phyloP scores from a whole-genome alignment of 1,140 invertebrate species.

The Aphaenogaster ashmeadi region DNA sequence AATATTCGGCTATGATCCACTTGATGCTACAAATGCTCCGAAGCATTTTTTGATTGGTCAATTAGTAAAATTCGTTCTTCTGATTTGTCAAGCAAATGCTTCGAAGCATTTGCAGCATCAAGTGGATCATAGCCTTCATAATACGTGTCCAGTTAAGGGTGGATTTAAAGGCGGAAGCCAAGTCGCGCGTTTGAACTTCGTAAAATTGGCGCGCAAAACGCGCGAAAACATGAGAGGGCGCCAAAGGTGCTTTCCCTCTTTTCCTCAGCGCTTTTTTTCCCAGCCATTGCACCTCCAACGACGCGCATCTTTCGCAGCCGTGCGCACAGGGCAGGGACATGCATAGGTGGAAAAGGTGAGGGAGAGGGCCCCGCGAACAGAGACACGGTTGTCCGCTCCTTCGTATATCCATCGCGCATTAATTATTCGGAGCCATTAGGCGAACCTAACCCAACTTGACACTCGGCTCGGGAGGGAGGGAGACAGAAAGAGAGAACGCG shows the following conservation, averaged over 20 bases:
- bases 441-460: slow-evolving; percentile 35
- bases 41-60: no score
- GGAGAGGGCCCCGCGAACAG: no score
- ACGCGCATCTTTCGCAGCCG: slow-evolving; percentile 15
- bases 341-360: no score
- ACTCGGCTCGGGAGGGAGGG: not conserved
- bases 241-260: not conserved
- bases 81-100: no score
- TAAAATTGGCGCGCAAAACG: not conserved
- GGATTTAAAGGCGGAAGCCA: not conserved
- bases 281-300: not conserved
- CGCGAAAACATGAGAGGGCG: not conserved
- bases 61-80: no score
- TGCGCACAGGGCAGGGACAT: not conserved
- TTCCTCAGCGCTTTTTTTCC: not conserved
- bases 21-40: no score
- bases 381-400: not conserved
- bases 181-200: not conserved
- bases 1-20: no score
- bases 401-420: not conserved
- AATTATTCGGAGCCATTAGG: slow-evolving; percentile 47
- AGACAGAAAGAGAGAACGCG: not conserved
- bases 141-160: no score
- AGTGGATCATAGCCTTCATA: no score
- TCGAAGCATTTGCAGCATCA: no score